Conservation (phyloP, 2,113 vertebrate genomes). For the Rana temporaria region DNA sequence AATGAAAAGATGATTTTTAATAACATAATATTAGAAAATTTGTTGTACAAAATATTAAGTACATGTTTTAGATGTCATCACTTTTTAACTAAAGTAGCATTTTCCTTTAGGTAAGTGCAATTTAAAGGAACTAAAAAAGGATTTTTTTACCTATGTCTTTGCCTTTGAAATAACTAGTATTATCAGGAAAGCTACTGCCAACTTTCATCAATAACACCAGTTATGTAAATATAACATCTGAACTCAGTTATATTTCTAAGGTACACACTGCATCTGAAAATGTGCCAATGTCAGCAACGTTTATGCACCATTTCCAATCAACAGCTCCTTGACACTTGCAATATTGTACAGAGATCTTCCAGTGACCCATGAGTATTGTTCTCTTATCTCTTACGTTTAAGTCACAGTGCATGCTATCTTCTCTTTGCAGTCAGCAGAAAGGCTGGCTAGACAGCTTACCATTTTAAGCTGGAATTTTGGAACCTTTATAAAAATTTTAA, state of each 20-base stretch:
- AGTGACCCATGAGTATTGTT: slow-evolving; percentile 53
- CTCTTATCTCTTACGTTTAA: slow-evolving; percentile 46
- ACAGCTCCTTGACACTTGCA: slow-evolving; percentile 53
- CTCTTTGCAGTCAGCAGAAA: slow-evolving; percentile 40
- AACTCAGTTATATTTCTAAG: slow-evolving; percentile 17
- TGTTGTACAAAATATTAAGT: too few species aligned
- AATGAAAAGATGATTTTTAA: too few species aligned
- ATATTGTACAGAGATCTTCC: slow-evolving; percentile 49
- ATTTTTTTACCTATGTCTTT: background rate
- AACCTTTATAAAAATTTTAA: slow-evolving; percentile 25
- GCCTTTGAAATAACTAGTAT: background rate
- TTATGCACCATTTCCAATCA: slow-evolving; percentile 55
- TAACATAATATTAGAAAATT: too few species aligned
- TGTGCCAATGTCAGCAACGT: slow-evolving; percentile 39
- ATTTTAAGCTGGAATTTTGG: slow-evolving; percentile 35
- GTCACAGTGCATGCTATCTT: slow-evolving; percentile 44
- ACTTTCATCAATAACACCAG: background rate
- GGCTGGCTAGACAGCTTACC: slow-evolving; percentile 1
- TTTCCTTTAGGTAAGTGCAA: too few species aligned
- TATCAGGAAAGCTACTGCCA: background rate
- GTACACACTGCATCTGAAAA: slow-evolving; percentile 31
- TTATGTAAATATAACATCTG: slow-evolving; percentile 33
- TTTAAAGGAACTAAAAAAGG: background rate
- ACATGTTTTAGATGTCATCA: too few species aligned
- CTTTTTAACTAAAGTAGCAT: too few species aligned